These are phyloP conservation scores for Urocyon cinereoargenteus DNA, from an alignment of 2,797 vertebrate species.

Conservation along the genomic window DNA sequence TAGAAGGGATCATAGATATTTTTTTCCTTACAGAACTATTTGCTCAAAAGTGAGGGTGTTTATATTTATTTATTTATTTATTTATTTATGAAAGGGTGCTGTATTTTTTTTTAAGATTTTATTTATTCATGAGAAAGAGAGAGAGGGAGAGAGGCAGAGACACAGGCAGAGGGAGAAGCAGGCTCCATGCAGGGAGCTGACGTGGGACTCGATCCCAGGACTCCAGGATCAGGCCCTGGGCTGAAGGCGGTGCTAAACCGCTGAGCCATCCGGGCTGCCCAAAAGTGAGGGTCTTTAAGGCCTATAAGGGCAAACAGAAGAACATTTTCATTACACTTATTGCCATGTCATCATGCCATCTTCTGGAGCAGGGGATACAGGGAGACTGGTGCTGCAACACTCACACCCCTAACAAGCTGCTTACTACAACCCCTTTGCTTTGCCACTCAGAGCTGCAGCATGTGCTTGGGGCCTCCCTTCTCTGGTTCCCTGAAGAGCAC, in stretches of 20 bases:
- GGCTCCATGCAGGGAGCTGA: too few relatives aligned
- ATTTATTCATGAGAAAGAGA: too few relatives aligned
- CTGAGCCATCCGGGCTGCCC: not conserved
- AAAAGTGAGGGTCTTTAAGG: slow-evolving; percentile 5
- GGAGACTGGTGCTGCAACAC: not conserved
- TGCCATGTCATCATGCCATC: slow-evolving; percentile 51
- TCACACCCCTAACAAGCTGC: not conserved
- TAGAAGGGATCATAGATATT: slow-evolving; percentile 34
- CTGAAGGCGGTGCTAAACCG: too few relatives aligned
- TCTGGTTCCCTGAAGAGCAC: slow-evolving; percentile 37
- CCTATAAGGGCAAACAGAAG: slow-evolving; percentile 52
- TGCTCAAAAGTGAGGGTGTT: slow-evolving; percentile 3
- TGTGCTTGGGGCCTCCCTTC: not conserved
- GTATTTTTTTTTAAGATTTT: too few relatives aligned
- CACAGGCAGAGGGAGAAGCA: too few relatives aligned
- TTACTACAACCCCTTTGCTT: not conserved
- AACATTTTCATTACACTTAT: slow-evolving; percentile 20
- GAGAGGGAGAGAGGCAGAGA: too few relatives aligned
- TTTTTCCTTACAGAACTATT: slow-evolving; percentile 1
- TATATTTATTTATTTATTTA: too few relatives aligned
- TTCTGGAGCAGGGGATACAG: slow-evolving; percentile 43
- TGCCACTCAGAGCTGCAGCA: not conserved
- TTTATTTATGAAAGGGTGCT: too few relatives aligned
- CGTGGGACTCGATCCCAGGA: too few relatives aligned
- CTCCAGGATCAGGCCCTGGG: too few relatives aligned